Evolutionary conservation across 2,113 vertebrate genomes (phyloP).

Genomic region (Prunella himalayana): DNA sequence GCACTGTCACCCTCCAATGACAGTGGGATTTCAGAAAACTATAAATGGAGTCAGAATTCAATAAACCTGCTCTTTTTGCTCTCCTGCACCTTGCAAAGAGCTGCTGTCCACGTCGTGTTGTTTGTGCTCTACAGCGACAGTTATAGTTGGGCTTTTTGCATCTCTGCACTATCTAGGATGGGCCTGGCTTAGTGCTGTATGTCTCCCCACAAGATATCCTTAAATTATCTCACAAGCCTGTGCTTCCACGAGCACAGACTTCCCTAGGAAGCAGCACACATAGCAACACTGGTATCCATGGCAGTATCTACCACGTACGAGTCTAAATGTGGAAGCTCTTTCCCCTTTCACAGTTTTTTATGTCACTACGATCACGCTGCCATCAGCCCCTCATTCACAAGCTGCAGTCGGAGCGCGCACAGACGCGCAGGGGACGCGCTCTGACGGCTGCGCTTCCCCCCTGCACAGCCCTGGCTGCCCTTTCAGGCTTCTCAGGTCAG

Average conservation of each 20-base stretch:
- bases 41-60: no score
- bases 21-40: no score
- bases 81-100: no score
- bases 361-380: not conserved
- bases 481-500: not conserved
- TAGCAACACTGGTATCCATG: slow-evolving; percentile 27
- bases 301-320: not conserved
- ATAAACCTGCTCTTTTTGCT: no score
- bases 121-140: no score
- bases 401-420: accelerated
- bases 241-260: not conserved
- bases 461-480: not conserved
- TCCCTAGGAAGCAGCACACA: not conserved
- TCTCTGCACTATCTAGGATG: not conserved
- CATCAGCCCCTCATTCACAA: not conserved
- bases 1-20: no score
- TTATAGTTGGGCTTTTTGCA: not conserved
- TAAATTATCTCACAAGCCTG: not conserved
- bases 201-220: not conserved
- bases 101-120: no score
- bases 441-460: not conserved
- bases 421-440: not conserved
- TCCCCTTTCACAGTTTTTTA: not conserved
- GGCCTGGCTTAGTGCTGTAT: not conserved
- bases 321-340: slow-evolving; percentile 21